Evolutionary conservation across 1,140 invertebrate species (phyloP).

Genomic region (Orussus abietinus): DNA sequence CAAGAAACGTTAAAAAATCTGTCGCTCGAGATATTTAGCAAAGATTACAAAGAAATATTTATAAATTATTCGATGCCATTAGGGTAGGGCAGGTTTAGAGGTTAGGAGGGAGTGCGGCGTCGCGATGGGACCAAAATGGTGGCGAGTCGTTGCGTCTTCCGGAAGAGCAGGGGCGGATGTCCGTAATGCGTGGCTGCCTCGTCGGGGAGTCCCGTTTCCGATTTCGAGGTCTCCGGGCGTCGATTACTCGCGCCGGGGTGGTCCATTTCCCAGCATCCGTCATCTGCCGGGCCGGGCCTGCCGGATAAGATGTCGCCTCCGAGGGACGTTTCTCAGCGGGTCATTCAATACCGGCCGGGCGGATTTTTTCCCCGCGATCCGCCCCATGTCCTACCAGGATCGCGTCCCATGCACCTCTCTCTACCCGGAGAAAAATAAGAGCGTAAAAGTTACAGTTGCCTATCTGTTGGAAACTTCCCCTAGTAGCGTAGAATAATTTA

Average conservation of each 20-base stretch:
- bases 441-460: constrained; percentile 22
- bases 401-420: constrained; percentile 12
- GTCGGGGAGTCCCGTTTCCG: too few relatives aligned
- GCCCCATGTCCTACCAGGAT: constrained; percentile 14
- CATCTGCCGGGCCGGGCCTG: constrained; percentile 27
- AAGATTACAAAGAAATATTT: too few relatives aligned
- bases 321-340: constrained; percentile 21
- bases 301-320: constrained; percentile 19
- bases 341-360: constrained; percentile 21
- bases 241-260: constrained; percentile 27
- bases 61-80: too few relatives aligned
- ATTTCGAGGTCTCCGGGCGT: too few relatives aligned
- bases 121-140: too few relatives aligned
- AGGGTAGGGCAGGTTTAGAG: too few relatives aligned
- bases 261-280: constrained; percentile 39
- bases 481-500: constrained; percentile 6
- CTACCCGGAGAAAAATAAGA: constrained; percentile 19
- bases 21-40: too few relatives aligned
- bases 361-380: constrained; percentile 14
- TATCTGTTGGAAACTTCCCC: constrained; percentile 13
- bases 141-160: too few relatives aligned
- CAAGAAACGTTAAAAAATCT: too few relatives aligned
- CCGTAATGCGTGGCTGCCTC: too few relatives aligned
- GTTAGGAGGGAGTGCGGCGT: too few relatives aligned
- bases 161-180: too few relatives aligned